A percentile compares a stretch with the other conserved stretches of the same genome.
Evolutionary conservation across 2,113 vertebrate genomes (phyloP).

Genomic region (Hiodon alosoides): DNA sequence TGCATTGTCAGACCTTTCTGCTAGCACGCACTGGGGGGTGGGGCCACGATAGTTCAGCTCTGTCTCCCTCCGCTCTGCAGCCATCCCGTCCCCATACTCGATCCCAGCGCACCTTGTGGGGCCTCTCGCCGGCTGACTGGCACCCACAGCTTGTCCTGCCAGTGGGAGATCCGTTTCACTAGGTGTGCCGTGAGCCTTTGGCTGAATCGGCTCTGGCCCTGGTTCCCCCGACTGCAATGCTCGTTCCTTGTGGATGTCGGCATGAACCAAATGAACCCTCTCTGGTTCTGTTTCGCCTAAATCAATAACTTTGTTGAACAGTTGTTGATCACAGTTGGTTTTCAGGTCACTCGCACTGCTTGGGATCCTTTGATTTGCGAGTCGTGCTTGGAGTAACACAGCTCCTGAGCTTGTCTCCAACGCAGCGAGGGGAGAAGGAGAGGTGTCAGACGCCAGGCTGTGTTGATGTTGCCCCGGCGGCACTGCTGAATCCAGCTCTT

Average conservation of each 20-base stretch:
- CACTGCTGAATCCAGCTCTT: constrained; percentile 11
- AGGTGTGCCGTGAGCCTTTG: background rate
- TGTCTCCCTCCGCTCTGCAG: constrained; percentile 8
- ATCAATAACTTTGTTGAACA: background rate
- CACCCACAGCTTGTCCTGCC: background rate
- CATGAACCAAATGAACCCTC: background rate
- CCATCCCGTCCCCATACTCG: background rate
- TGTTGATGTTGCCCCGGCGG: constrained; percentile 31
- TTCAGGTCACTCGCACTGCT: background rate
- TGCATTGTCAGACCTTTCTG: constrained; percentile 28
- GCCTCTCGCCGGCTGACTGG: background rate
- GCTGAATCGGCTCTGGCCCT: background rate
- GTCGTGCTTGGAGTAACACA: constrained; percentile 25
- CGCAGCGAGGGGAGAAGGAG: background rate
- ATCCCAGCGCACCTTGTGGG: background rate
- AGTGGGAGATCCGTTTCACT: background rate
- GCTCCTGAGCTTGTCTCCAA: constrained; percentile 21
- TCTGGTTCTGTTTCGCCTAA: constrained; percentile 3
- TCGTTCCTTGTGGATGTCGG: no score
- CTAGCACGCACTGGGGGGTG: constrained; percentile 12
- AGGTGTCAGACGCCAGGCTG: background rate
- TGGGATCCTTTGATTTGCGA: constrained; percentile 19
- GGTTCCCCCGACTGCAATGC: background rate
- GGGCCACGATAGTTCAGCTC: background rate
- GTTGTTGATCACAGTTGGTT: background rate